Conservation (phyloP, 2,888 invertebrate species). For the Helicoverpa assulta region DNA sequence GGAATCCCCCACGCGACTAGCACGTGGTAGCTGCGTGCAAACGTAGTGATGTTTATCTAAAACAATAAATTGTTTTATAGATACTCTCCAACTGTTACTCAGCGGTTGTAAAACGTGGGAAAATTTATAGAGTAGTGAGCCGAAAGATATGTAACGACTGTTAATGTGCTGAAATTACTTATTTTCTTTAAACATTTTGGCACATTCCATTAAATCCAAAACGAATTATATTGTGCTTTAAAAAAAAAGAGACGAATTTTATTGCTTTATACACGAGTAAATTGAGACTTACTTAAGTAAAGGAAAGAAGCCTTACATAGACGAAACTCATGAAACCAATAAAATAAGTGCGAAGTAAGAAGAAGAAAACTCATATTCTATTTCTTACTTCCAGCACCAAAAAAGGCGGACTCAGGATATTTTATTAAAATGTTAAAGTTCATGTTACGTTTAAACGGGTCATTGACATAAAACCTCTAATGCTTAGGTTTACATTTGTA, state of each 20-base stretch:
- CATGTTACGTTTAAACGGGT: not conserved
- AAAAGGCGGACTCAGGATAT: not conserved
- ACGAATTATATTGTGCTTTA: no score
- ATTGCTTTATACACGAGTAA: no score
- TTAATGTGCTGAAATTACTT: not conserved
- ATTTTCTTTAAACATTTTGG: no score
- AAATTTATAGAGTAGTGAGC: not conserved
- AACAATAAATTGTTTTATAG: constrained; percentile 23
- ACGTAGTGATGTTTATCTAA: constrained; percentile 22
- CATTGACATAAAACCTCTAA: constrained; percentile 12
- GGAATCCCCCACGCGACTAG: constrained; percentile 46
- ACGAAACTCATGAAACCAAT: not conserved
- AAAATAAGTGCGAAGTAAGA: not conserved
- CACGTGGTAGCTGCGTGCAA: constrained; percentile 39
- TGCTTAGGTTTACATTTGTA: constrained; percentile 18
- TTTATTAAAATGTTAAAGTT: constrained; percentile 3
- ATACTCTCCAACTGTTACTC: constrained; percentile 11
- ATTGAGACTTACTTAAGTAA: not conserved
- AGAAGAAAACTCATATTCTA: not conserved
- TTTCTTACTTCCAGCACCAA: not conserved
- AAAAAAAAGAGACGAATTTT: no score
- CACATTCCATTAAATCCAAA: no score
- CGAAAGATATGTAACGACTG: not conserved
- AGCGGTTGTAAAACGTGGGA: constrained; percentile 18
- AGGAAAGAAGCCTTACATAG: not conserved